Evolutionary conservation across 2,113 vertebrate species (phyloP).

Genomic region (Malurus melanocephalus): DNA sequence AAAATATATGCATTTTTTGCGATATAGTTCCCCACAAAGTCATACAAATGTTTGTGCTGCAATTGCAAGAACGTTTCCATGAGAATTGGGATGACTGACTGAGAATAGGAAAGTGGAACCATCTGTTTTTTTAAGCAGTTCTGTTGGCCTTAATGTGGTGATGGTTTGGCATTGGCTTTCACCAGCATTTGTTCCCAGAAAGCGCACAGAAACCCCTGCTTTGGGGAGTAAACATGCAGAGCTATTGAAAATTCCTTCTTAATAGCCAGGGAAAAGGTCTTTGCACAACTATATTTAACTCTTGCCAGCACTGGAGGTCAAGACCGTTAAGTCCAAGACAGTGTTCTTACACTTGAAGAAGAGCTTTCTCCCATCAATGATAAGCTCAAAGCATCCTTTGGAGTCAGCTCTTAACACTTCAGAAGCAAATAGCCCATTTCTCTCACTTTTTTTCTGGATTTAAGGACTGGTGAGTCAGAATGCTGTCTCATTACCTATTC

Average conservation of each 20-base stretch:
- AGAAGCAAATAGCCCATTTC: background rate
- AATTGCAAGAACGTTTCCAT: background rate
- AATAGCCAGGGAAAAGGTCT: background rate
- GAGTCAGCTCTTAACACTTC: background rate
- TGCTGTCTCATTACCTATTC: background rate
- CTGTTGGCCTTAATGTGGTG: background rate
- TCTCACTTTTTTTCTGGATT: background rate
- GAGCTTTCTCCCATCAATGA: background rate
- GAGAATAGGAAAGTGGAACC: background rate
- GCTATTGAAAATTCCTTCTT: background rate
- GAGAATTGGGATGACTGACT: background rate
- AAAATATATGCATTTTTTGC: background rate
- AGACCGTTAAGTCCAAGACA: background rate
- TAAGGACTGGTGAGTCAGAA: background rate
- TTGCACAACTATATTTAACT: background rate
- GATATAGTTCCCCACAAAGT: conserved; percentile 8
- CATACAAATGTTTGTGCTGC: conserved; percentile 26
- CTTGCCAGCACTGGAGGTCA: background rate
- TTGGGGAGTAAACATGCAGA: background rate
- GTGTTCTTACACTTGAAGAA: background rate
- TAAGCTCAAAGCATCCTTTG: background rate
- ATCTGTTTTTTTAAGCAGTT: background rate
- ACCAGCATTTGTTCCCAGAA: background rate
- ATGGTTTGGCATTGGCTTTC: background rate
- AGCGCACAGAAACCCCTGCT: background rate